Conservation (phyloP, 2,888 invertebrate species). For the Parnassius apollo region DNA sequence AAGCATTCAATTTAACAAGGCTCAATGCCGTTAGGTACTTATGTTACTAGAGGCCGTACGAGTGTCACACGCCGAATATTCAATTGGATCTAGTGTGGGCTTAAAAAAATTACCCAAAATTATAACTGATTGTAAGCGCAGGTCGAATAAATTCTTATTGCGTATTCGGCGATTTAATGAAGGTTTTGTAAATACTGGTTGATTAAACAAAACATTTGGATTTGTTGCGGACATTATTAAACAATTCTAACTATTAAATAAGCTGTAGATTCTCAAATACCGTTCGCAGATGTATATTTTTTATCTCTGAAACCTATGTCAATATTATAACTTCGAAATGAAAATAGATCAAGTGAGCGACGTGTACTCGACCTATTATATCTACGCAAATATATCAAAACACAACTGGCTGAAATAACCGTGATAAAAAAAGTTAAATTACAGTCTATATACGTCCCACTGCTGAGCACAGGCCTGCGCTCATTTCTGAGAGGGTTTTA, state of each 20-base stretch:
- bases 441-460: too few relatives aligned
- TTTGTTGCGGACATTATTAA: not conserved
- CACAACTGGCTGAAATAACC: not conserved
- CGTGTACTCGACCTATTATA: conserved; percentile 1
- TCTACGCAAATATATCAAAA: not conserved
- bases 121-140: conserved; percentile 17
- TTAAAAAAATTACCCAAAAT: conserved; percentile 30
- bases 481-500: too few relatives aligned
- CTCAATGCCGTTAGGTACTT: conserved; percentile 56
- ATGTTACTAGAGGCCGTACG: conserved; percentile 66
- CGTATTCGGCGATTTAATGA: not conserved
- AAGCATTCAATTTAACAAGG: conserved; percentile 56
- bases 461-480: too few relatives aligned
- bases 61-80: conserved; percentile 62
- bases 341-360: conserved; percentile 16
- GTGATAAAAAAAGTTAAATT: too few relatives aligned
- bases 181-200: not conserved
- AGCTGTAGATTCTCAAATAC: not conserved
- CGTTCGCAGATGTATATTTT: not conserved
- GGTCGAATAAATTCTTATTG: conserved; percentile 14
- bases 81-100: conserved; percentile 58
- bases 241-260: not conserved
- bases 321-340: conserved; percentile 3
- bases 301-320: conserved; percentile 5
- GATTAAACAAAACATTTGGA: conserved; percentile 5